Conservation (phyloP, 2,888 invertebrate species). For the Brachypterus glaber region DNA sequence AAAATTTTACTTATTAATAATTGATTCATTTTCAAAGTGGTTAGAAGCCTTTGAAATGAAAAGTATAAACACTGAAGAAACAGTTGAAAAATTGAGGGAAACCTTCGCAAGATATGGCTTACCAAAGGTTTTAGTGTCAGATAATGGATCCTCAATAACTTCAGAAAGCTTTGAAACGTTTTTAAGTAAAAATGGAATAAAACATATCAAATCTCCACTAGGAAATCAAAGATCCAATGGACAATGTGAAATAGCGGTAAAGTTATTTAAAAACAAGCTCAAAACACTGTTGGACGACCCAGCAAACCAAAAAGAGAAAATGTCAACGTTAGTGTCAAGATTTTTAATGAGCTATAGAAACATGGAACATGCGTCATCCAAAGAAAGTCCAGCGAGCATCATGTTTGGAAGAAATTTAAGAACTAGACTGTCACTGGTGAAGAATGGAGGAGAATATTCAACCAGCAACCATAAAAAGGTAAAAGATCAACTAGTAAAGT, state of each 20-base stretch:
- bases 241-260: not conserved
- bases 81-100: constrained; percentile 5
- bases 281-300: no score
- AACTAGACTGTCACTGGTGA: constrained; percentile 7
- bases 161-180: constrained; percentile 21
- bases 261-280: no score
- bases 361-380: no score
- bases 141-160: constrained; percentile 23
- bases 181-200: constrained; percentile 10
- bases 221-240: not conserved
- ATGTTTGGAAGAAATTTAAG: constrained; percentile 9
- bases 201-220: constrained; percentile 7
- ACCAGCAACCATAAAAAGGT: not conserved
- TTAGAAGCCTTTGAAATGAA: constrained; percentile 9
- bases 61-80: constrained; percentile 5
- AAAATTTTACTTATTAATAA: constrained; percentile 10
- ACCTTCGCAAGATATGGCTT: constrained; percentile 21
- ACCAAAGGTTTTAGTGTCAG: no score
- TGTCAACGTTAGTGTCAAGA: constrained; percentile 1
- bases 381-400: constrained; percentile 6
- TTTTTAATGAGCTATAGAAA: no score
- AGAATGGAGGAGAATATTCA: no score
- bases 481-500: not conserved
- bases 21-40: constrained; percentile 12
- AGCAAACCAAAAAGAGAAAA: constrained; percentile 1